Conservation (phyloP, 2,113 vertebrate species). For the Serinus canaria region DNA sequence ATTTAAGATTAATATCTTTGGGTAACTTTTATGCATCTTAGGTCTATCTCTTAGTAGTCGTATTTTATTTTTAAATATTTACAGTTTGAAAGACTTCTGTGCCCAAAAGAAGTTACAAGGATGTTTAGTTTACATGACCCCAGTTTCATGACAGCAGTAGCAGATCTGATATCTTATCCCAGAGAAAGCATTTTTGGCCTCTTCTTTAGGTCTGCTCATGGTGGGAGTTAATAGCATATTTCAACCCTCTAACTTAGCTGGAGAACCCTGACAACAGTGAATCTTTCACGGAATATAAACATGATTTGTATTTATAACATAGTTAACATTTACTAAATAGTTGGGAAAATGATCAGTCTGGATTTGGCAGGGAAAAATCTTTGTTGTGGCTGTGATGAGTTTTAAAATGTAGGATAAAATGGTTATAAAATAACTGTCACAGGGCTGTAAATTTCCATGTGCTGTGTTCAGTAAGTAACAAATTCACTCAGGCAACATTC, state of each 20-base stretch:
- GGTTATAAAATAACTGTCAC: not conserved
- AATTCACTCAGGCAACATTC: slow-evolving; percentile 17
- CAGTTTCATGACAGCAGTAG: slow-evolving; percentile 73
- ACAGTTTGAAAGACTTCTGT: slow-evolving; percentile 60
- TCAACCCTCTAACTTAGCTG: slow-evolving; percentile 60
- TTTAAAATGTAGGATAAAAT: slow-evolving; percentile 39
- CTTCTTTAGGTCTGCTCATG: slow-evolving; percentile 61
- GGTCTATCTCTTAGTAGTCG: slow-evolving; percentile 30
- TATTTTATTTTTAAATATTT: slow-evolving; percentile 65
- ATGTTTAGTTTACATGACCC: slow-evolving; percentile 77
- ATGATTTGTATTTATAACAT: slow-evolving; percentile 76
- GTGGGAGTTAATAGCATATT: slow-evolving; percentile 74
- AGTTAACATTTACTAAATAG: slow-evolving; percentile 78
- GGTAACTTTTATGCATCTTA: slow-evolving; percentile 48
- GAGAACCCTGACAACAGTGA: slow-evolving; percentile 69
- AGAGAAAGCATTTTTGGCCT: slow-evolving; percentile 76
- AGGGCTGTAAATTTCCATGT: slow-evolving; percentile 40
- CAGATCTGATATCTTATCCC: slow-evolving; percentile 77
- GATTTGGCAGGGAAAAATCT: slow-evolving; percentile 56
- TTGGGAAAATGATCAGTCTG: slow-evolving; percentile 54
- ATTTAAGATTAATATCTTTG: slow-evolving; percentile 26
- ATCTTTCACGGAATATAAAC: slow-evolving; percentile 78
- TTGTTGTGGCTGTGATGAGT: slow-evolving; percentile 50
- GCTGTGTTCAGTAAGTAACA: slow-evolving; percentile 2
- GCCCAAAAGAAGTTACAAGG: slow-evolving; percentile 55